Conservation (phyloP, 2,888 invertebrate genomes). For the Eupithecia centaureata region DNA sequence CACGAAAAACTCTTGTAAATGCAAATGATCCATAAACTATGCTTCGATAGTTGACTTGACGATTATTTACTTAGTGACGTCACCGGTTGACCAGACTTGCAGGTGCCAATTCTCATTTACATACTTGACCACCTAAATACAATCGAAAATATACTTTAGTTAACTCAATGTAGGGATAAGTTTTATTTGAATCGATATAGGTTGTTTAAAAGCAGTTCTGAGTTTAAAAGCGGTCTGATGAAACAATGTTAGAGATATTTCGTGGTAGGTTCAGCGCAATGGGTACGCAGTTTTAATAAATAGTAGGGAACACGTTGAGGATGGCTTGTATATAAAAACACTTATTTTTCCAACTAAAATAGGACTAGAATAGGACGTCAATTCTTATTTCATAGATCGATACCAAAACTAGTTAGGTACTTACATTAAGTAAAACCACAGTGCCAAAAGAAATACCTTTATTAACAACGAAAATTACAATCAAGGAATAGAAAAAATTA, state of each 20-base stretch:
- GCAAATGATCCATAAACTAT: conserved; percentile 18
- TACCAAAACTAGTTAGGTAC: too few relatives aligned
- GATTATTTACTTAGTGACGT: conserved; percentile 65
- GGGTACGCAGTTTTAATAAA: not conserved
- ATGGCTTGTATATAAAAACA: too few relatives aligned
- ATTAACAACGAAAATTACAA: too few relatives aligned
- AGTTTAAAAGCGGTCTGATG: too few relatives aligned
- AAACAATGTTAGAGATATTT: conserved; percentile 46
- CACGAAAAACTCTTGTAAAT: conserved; percentile 16
- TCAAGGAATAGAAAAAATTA: too few relatives aligned
- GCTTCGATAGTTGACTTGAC: conserved; percentile 55
- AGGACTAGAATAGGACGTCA: too few relatives aligned
- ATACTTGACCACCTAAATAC: conserved; percentile 56
- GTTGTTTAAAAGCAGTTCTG: conserved; percentile 38
- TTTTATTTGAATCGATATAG: conserved; percentile 36
- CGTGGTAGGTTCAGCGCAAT: conserved; percentile 35
- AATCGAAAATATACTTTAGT: conserved; percentile 48
- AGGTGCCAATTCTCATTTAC: conserved; percentile 76
- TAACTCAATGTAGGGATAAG: conserved; percentile 31
- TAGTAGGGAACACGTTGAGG: too few relatives aligned
- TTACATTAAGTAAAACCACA: too few relatives aligned
- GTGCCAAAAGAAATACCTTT: too few relatives aligned
- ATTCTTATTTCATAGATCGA: too few relatives aligned
- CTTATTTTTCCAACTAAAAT: too few relatives aligned
- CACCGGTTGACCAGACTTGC: conserved; percentile 71